phyloP scores from a whole-genome alignment of 2,113 vertebrate species.

The Rhinogobius similis region DNA sequence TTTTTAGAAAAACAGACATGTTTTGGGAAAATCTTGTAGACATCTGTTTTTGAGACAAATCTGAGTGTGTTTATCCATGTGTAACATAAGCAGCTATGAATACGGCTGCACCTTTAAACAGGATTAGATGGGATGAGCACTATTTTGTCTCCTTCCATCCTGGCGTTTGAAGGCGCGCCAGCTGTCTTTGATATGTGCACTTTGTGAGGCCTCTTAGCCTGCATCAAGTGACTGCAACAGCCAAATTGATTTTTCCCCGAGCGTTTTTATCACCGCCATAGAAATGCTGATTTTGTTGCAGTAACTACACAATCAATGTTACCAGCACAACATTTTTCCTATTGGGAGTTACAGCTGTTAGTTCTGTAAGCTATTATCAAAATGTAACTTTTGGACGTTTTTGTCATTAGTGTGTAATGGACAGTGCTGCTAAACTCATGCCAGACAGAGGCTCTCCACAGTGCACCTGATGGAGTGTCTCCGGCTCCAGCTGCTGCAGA shows the following conservation, averaged over 20 bases:
- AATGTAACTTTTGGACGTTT: slow-evolving; percentile 18
- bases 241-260: slow-evolving; percentile 65
- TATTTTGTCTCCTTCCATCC: slow-evolving; percentile 38
- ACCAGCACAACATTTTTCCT: slow-evolving; percentile 34
- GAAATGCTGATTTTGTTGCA: slow-evolving; percentile 65
- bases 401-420: background rate
- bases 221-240: slow-evolving; percentile 49
- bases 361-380: slow-evolving; percentile 43
- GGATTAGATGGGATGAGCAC: slow-evolving; percentile 41
- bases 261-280: slow-evolving; percentile 54
- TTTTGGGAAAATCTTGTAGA: background rate
- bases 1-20: background rate
- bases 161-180: slow-evolving; percentile 43
- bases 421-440: background rate
- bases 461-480: no score
- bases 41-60: background rate
- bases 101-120: slow-evolving; percentile 16
- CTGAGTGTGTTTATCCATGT: background rate
- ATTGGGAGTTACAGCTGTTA: slow-evolving; percentile 25
- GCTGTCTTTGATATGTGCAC: slow-evolving; percentile 60
- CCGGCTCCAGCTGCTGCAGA: background rate
- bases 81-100: slow-evolving; percentile 4
- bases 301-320: slow-evolving; percentile 56
- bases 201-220: slow-evolving; percentile 44
- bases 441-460: no score